Evolutionary conservation across 1,140 invertebrate genomes (phyloP), one percentile per base, ranked within the genome.

Genomic region (Tetramorium alpestre): DNA sequence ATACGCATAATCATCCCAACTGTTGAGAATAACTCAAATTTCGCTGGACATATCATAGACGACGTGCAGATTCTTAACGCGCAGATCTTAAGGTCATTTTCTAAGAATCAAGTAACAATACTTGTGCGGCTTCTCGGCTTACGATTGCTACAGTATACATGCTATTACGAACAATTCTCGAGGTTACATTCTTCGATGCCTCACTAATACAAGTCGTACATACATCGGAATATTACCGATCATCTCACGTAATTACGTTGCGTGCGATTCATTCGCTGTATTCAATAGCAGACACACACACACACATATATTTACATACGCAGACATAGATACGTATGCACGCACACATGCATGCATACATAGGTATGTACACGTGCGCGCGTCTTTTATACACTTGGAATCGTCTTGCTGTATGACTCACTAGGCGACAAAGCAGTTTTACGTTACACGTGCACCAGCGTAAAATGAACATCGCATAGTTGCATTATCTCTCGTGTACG

Each of bases 351-450:
- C 3, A 4, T 33, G 33, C 33, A 33, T 33, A 33, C 33, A 3
- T 33, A 33, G 3, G 3, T 4, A 3, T 5, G 0, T 7, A 0
- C 0, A 4, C 58, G 5, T 8, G 10, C 16, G 8, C 38, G 0
- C 51, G 18, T 70, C 51, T 47, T 73, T 60, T 13, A 33, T 33
- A n/a, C 18, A 58, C 22, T 25, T 8, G 33, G 8, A 49, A 58
- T 38, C n/a, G 28, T 82, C 25, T 41, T 47, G 49, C 33, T 13
- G 78, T 73, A 73, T 73, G 80, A 84, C 13, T 84, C 80, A 75
- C 69, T 33, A 60, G 41, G 69, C 80, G 80, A 84, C 80, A 84
- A 84, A 84, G 80, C 80, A 73, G 54, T 84, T 84, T 84, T 75
- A 70, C 64, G 22, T 81, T 81, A 73, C 38, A 84, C 54, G 54